Evolutionary conservation across 2,888 invertebrate genomes (phyloP).

Genomic region (Chydorus sphaericus): DNA sequence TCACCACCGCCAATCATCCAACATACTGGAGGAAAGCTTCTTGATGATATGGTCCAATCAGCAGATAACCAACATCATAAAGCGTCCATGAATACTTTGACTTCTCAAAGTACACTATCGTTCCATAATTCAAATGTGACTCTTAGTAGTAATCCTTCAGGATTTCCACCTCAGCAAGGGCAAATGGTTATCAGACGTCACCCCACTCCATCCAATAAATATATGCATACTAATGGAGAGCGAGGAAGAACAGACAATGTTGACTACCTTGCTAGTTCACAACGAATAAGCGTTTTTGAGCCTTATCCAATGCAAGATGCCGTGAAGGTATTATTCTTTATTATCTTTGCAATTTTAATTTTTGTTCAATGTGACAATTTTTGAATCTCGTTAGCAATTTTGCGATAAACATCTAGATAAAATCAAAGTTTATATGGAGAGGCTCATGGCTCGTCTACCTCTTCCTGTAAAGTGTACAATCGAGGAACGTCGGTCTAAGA

Average conservation of each 20-base stretch:
- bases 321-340: too few species aligned
- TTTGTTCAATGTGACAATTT: too few species aligned
- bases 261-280: slow-evolving; percentile 25
- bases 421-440: slow-evolving; percentile 80
- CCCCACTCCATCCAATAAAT: background rate
- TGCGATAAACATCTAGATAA: slow-evolving; percentile 88
- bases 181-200: slow-evolving; percentile 6
- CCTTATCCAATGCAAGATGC: slow-evolving; percentile 83
- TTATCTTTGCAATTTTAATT: too few species aligned
- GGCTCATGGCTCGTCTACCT: slow-evolving; percentile 66
- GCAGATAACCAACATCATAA: slow-evolving; percentile 1
- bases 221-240: slow-evolving; percentile 2
- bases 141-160: background rate
- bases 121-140: slow-evolving; percentile 1
- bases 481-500: slow-evolving; percentile 71
- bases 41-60: background rate
- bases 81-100: background rate
- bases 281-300: slow-evolving; percentile 71
- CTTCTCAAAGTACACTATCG: background rate
- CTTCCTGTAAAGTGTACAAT: slow-evolving; percentile 87
- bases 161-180: background rate
- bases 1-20: slow-evolving; percentile 6
- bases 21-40: background rate
- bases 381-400: too few species aligned
- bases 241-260: slow-evolving; percentile 15